phyloP scores from a whole-genome alignment of 2,113 vertebrate genomes.

The Lota lota region DNA sequence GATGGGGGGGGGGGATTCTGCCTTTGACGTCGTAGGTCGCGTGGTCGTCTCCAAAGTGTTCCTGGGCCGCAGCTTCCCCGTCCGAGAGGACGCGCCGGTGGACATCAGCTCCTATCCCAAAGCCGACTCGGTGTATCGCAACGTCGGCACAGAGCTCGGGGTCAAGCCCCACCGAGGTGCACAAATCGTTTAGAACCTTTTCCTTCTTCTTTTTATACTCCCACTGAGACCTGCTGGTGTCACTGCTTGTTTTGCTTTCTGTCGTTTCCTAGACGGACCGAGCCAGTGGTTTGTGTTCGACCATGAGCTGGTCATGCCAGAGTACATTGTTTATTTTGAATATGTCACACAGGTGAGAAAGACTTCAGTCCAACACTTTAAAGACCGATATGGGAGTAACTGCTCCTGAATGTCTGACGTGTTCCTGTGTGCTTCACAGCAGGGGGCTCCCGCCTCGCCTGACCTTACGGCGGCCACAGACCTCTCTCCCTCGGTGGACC shows the following conservation, averaged over 20 bases:
- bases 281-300: constrained; percentile 83
- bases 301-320: constrained; percentile 79
- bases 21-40: constrained; percentile 60
- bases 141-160: constrained; percentile 54
- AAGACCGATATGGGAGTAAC: neutral
- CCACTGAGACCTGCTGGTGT: constrained; percentile 49
- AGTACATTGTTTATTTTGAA: constrained; percentile 81
- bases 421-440: constrained; percentile 38
- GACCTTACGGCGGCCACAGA: constrained; percentile 3
- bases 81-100: constrained; percentile 52
- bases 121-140: constrained; percentile 75
- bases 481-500: constrained; percentile 26
- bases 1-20: too few relatives aligned
- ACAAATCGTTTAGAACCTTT: neutral
- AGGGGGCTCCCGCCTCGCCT: constrained; percentile 7
- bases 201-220: constrained; percentile 38
- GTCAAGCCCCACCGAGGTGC: constrained; percentile 34
- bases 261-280: constrained; percentile 25
- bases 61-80: constrained; percentile 70
- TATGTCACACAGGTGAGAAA: constrained; percentile 70
- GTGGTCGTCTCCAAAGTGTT: constrained; percentile 80
- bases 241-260: constrained; percentile 50
- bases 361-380: neutral
- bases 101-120: constrained; percentile 63
- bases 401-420: neutral